A percentile compares a stretch with the other conserved stretches of the same genome.
Conservation (phyloP, 2,888 invertebrate species). For the Pollenia labialis region DNA sequence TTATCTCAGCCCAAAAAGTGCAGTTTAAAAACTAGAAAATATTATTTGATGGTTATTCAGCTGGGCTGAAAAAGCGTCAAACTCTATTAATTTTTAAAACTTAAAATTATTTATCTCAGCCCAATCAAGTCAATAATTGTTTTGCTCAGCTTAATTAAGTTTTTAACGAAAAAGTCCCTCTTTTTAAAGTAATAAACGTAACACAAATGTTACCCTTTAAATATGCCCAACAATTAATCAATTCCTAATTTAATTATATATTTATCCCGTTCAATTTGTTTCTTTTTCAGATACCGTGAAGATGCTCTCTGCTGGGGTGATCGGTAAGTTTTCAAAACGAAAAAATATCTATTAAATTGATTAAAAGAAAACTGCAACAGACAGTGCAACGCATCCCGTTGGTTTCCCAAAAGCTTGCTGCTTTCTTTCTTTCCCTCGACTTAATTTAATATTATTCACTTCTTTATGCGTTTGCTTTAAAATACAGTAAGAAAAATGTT, state of each 20-base stretch:
- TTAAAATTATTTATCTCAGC: too few species aligned
- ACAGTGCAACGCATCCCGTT: conserved; percentile 56
- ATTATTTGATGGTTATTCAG: too few species aligned
- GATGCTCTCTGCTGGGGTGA: conserved; percentile 95
- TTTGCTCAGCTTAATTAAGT: too few species aligned
- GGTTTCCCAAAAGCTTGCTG: conserved; percentile 23
- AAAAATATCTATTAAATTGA: conserved; percentile 26
- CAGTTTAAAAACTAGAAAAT: too few species aligned
- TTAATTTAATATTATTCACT: conserved; percentile 37
- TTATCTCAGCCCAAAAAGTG: too few species aligned
- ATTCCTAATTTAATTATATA: conserved; percentile 64
- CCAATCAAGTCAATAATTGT: too few species aligned
- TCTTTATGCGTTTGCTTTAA: conserved; percentile 37
- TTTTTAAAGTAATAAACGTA: background rate
- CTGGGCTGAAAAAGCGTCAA: too few species aligned
- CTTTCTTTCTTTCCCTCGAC: conserved; percentile 3
- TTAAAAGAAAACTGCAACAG: conserved; percentile 52
- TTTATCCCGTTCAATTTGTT: conserved; percentile 83
- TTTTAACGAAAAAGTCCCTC: background rate
- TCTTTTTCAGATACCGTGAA: conserved; percentile 91
- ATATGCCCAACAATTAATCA: conserved; percentile 37
- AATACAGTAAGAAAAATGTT: conserved; percentile 62
- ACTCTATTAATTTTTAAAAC: too few species aligned
- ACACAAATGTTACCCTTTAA: background rate
- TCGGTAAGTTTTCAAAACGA: conserved; percentile 86